Percentiles rank a stretch among this genome's conserved stretches.
phyloP scores from a whole-genome alignment of 2,113 vertebrate species.

The Saccopteryx bilineata region DNA sequence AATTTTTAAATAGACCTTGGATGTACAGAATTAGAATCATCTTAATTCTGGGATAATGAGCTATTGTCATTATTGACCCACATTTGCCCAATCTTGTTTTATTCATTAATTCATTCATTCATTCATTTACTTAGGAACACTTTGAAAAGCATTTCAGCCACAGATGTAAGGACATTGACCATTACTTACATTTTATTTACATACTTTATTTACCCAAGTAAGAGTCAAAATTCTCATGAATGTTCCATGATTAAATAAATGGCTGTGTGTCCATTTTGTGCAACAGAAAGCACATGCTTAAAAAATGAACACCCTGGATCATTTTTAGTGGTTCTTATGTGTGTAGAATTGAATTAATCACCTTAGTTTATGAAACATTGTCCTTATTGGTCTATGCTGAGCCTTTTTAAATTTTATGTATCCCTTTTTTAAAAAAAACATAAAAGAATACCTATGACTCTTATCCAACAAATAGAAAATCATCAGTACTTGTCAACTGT shows the following conservation, averaged over 20 bases:
- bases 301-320: background rate
- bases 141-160: background rate
- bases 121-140: background rate
- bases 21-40: background rate
- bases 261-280: background rate
- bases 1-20: background rate
- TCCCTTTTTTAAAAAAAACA: background rate
- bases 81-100: background rate
- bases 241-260: background rate
- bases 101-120: background rate
- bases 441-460: background rate
- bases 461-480: background rate
- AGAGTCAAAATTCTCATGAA: background rate
- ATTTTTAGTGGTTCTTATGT: background rate
- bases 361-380: background rate
- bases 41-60: background rate
- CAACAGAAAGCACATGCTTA: background rate
- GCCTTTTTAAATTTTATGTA: background rate
- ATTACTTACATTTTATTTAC: background rate
- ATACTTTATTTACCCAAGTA: background rate
- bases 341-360: background rate
- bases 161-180: background rate
- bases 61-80: rapidly evolving
- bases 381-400: background rate
- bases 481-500: background rate